Conservation (phyloP, 1,140 invertebrate species). For the Drosophila leontia region DNA sequence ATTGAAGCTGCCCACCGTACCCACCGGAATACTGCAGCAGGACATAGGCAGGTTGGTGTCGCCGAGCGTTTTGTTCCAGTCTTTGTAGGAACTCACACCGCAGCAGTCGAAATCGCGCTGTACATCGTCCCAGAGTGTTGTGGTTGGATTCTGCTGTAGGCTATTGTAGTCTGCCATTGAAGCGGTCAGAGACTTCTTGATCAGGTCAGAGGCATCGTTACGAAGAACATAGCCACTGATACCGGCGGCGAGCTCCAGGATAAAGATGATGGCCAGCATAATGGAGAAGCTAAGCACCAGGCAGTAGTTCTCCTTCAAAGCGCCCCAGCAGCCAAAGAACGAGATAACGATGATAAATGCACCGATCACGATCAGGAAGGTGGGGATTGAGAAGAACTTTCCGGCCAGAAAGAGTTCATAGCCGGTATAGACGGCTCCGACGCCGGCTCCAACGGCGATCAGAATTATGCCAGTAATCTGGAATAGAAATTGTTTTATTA, state of each 20-base stretch:
- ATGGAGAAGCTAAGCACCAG: slow-evolving; percentile 92
- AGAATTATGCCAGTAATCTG: slow-evolving; percentile 91
- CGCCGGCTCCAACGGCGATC: slow-evolving; percentile 88
- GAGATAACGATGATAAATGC: slow-evolving; percentile 92
- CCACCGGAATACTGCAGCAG: slow-evolving; percentile 87
- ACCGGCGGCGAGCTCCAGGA: slow-evolving; percentile 92
- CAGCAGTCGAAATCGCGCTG: slow-evolving; percentile 90
- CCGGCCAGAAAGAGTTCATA: slow-evolving; percentile 89
- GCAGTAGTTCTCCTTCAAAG: slow-evolving; percentile 92
- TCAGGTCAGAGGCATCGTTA: slow-evolving; percentile 86
- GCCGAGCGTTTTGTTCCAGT: slow-evolving; percentile 86
- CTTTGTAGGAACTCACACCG: slow-evolving; percentile 87
- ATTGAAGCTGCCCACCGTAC: slow-evolving; percentile 81
- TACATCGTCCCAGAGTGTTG: slow-evolving; percentile 88
- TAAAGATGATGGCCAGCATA: slow-evolving; percentile 90
- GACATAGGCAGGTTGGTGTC: slow-evolving; percentile 86
- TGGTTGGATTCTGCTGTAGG: slow-evolving; percentile 75
- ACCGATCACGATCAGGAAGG: slow-evolving; percentile 92
- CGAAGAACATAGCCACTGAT: slow-evolving; percentile 92
- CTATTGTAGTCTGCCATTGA: slow-evolving; percentile 87
- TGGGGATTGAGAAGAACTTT: slow-evolving; percentile 88
- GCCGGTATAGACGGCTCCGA: slow-evolving; percentile 88
- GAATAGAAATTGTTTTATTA: neutral
- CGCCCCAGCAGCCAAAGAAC: slow-evolving; percentile 95
- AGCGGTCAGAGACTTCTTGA: slow-evolving; percentile 85